Evolutionary conservation across 2,888 invertebrate species (phyloP).

Genomic region (Dendrolimus houi): DNA sequence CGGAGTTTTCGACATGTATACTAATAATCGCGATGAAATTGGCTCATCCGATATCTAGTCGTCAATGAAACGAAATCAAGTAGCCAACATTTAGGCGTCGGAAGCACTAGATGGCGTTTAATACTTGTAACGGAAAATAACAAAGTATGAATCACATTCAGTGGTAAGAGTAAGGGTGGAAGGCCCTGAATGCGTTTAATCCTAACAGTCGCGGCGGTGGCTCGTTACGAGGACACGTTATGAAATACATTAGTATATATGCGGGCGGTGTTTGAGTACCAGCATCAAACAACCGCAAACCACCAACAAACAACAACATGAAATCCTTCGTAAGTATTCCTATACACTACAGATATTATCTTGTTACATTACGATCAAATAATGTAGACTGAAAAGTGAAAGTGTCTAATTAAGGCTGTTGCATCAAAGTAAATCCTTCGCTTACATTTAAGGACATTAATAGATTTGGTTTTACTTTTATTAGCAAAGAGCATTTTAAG

Average conservation of each 20-base stretch:
- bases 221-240: neutral
- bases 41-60: too few species aligned
- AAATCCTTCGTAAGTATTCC: conserved; percentile 37
- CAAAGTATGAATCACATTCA: neutral
- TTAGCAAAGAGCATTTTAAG: too few species aligned
- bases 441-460: too few species aligned
- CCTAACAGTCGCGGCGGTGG: neutral
- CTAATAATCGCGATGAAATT: too few species aligned
- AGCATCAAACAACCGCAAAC: neutral
- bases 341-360: neutral
- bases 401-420: too few species aligned
- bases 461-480: too few species aligned
- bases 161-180: neutral
- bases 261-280: conserved; percentile 1
- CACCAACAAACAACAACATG: conserved; percentile 21
- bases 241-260: conserved; percentile 3
- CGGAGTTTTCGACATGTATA: too few species aligned
- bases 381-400: too few species aligned
- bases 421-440: too few species aligned
- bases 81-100: too few species aligned
- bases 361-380: neutral
- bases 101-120: too few species aligned
- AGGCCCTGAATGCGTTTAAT: neutral
- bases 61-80: too few species aligned
- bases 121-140: neutral